A percentile compares a stretch with the other conserved stretches of the same genome.
These are phyloP conservation scores for Sinocyclocheilus grahami DNA, from an alignment of 2,113 vertebrate genomes.

Conservation along the genomic window DNA sequence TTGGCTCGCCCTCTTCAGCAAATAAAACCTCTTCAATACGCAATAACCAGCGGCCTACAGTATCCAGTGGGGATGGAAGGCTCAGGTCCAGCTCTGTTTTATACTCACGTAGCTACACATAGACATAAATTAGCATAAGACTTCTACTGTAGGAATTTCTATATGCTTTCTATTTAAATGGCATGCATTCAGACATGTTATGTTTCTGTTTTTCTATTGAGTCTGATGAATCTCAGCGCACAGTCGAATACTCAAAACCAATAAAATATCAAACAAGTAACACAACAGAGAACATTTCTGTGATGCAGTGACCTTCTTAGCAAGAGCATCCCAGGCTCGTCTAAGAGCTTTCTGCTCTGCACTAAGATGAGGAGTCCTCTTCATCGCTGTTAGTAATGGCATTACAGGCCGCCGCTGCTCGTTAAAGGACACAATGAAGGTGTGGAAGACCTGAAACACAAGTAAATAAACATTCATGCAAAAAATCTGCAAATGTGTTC, in stretches of 20 bases:
- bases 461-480: neutral
- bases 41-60: slow-evolving; percentile 83
- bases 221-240: neutral
- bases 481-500: neutral
- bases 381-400: slow-evolving; percentile 78
- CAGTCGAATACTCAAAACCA: neutral
- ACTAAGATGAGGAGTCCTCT: slow-evolving; percentile 66
- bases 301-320: slow-evolving; percentile 72
- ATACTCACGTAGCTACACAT: slow-evolving; percentile 80
- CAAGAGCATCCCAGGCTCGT: slow-evolving; percentile 79
- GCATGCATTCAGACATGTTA: neutral
- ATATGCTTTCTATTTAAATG: neutral
- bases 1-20: slow-evolving; percentile 74
- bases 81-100: slow-evolving; percentile 77
- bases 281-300: neutral
- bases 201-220: neutral
- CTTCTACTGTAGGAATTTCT: neutral
- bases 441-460: slow-evolving; percentile 81
- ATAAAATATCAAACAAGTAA: neutral
- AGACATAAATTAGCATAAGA: slow-evolving; percentile 14
- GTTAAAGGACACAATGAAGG: slow-evolving; percentile 85
- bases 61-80: slow-evolving; percentile 79
- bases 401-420: slow-evolving; percentile 82
- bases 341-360: slow-evolving; percentile 76
- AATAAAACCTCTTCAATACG: slow-evolving; percentile 76